A percentile compares a stretch with the other conserved stretches of the same genome.
Conservation (phyloP, 2,888 invertebrate genomes). For the Yponomeuta cagnagella region DNA sequence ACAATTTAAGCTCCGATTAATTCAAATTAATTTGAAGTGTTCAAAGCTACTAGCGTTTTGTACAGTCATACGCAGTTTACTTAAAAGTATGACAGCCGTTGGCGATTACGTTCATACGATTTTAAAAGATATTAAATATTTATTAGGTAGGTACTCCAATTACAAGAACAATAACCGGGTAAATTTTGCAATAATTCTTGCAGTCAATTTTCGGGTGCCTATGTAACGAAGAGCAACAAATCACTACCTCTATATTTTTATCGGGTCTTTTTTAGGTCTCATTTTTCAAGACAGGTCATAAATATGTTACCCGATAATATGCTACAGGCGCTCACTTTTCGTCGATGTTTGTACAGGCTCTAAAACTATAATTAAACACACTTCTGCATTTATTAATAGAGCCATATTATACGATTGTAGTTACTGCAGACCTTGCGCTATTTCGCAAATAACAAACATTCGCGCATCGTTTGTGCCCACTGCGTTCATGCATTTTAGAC, state of each 20-base stretch:
- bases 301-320: not conserved
- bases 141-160: too few relatives aligned
- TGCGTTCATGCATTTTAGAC: not conserved
- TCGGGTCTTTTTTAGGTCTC: too few relatives aligned
- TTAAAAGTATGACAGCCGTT: not conserved
- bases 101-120: too few relatives aligned
- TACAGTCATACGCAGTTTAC: not conserved
- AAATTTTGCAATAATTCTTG: too few relatives aligned
- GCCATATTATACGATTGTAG: slow-evolving; percentile 2
- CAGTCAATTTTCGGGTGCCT: too few relatives aligned
- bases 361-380: slow-evolving; percentile 2
- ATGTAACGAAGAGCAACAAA: too few relatives aligned
- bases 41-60: not conserved
- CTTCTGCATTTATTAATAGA: slow-evolving; percentile 4
- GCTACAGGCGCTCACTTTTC: not conserved
- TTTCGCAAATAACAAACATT: slow-evolving; percentile 25
- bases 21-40: not conserved
- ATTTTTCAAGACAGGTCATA: too few relatives aligned
- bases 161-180: too few relatives aligned
- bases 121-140: too few relatives aligned
- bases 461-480: slow-evolving; percentile 7
- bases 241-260: too few relatives aligned
- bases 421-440: slow-evolving; percentile 38
- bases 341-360: not conserved
- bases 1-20: not conserved